phyloP scores from a whole-genome alignment of 2,888 invertebrate genomes.

The Epirrhoe tristata region DNA sequence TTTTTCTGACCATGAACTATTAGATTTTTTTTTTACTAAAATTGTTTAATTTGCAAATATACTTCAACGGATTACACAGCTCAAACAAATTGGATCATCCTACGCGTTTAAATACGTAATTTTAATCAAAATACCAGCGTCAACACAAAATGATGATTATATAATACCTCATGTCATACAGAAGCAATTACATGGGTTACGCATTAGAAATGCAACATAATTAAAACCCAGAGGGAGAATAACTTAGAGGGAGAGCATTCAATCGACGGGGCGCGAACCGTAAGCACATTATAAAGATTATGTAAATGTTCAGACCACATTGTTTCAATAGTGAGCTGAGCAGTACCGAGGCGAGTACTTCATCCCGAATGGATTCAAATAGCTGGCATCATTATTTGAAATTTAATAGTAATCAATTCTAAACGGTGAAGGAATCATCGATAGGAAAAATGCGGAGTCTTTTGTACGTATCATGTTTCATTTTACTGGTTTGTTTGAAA shows the following conservation, averaged over 20 bases:
- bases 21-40: no score
- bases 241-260: constrained; percentile 5
- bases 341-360: no score
- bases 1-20: no score
- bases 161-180: constrained; percentile 23
- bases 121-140: constrained; percentile 20
- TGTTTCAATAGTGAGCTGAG: no score
- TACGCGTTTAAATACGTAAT: constrained; percentile 14
- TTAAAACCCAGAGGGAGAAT: constrained; percentile 11
- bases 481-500: no score
- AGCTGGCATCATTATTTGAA: no score
- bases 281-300: constrained; percentile 1
- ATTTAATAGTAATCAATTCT: no score
- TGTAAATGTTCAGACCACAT: constrained; percentile 1
- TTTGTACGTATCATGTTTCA: no score
- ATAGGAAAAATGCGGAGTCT: no score
- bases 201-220: constrained; percentile 27
- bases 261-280: neutral
- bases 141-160: constrained; percentile 14
- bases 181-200: constrained; percentile 32
- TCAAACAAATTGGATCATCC: neutral
- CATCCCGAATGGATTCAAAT: no score
- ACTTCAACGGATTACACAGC: neutral
- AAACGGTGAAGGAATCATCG: no score
- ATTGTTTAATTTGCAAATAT: neutral